Evolutionary conservation across 2,113 vertebrate genomes (phyloP), one percentile per base, ranked within the genome.

Genomic region (Nannobrachium achirus): DNA sequence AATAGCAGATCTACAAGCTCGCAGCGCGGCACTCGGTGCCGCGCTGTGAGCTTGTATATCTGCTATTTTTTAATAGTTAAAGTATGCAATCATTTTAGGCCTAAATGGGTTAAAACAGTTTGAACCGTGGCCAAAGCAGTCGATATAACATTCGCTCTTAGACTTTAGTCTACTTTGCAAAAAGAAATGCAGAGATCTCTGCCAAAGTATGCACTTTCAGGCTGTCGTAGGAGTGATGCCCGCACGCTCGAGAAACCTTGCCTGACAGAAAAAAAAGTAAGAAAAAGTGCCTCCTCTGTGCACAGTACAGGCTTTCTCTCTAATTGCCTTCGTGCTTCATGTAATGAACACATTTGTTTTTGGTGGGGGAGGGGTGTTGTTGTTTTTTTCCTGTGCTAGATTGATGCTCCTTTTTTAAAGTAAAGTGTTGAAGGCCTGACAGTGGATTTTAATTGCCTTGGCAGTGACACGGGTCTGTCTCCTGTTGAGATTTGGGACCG

Each of bases 361-460:
- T 33, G 25, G 25, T 33, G 25, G 25, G 25, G 25, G 2, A 33
- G 25, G 25, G 25, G 25, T 3, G 25, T 33, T 41, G 40, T 46
- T n/a, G n/a, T n/a, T n/a, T n/a, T 59, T 42, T 59, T 69, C 19
- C 56, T 38, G 13, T 45, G 48, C 68, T 50, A 19, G 70, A 71
- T 80, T 65, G 61, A 73, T 59, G 15, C 33, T 38, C 52, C 3
- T 18, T 33, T n/a, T 16, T 52, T 14, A 60, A 83, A 61, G 71
- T 75, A 59, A 79, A 69, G 55, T 55, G 14, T 2, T 14, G 1
- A 68, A 57, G 57, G 80, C 70, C 74, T 65, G 45, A 4, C 33
- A 5, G 58, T 53, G 73, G 45, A 45, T 59, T 82, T 80, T 87
- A 85, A 84, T 87, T 75, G 71, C 62, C 51, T 84, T 79, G 81